Evolutionary conservation across 92 coral and sea anemone genomes (phyloP).

Genomic region (Diadumene lineata): DNA sequence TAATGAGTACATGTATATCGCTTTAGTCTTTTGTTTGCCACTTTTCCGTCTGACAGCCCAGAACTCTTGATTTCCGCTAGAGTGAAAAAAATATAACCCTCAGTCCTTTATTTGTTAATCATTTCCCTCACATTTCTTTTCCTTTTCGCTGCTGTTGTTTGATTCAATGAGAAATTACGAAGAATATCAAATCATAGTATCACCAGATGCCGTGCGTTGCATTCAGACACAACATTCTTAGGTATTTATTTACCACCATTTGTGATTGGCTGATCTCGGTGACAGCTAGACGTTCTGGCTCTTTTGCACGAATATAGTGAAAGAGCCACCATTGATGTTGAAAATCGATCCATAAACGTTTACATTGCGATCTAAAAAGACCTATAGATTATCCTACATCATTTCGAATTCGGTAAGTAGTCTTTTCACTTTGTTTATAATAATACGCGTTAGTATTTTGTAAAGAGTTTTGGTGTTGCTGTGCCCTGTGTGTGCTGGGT

Average conservation of each 20-base stretch:
- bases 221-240: not conserved
- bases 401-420: not conserved
- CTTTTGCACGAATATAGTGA: not conserved
- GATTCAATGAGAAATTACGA: not conserved
- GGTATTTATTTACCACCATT: not conserved
- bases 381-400: not conserved
- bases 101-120: too few species aligned
- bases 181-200: not conserved
- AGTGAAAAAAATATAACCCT: too few species aligned
- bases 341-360: not conserved
- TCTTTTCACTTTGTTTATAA: not conserved
- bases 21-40: too few species aligned
- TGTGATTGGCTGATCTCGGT: not conserved
- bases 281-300: not conserved
- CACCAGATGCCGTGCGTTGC: not conserved
- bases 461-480: not conserved
- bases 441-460: not conserved
- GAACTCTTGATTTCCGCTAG: too few species aligned
- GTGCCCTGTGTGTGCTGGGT: too few species aligned
- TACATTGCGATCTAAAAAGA: not conserved
- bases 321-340: not conserved
- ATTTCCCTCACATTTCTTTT: too few species aligned
- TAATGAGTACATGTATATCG: too few species aligned
- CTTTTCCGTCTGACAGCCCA: too few species aligned
- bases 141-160: not conserved